A percentile compares a stretch with the other conserved stretches of the same genome.
Evolutionary conservation across 2,113 vertebrate genomes (phyloP).

Genomic region (Falcunculus frontatus): DNA sequence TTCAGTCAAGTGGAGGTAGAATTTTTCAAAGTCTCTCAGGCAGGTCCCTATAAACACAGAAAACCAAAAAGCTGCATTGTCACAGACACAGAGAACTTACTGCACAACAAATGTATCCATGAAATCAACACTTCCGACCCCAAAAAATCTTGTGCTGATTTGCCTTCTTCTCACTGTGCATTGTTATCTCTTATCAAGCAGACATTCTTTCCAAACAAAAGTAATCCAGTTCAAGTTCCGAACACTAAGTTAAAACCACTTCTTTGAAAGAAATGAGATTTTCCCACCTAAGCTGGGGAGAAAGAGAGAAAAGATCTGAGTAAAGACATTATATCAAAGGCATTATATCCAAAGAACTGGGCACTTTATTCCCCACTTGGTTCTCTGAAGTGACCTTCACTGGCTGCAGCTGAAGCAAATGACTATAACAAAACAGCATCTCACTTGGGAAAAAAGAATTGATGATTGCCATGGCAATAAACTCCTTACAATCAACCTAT

Average conservation of each 20-base stretch:
- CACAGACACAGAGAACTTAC: background rate
- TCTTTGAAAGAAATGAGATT: background rate
- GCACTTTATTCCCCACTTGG: background rate
- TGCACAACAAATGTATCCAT: accelerated
- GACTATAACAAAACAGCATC: background rate
- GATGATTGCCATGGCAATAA: background rate
- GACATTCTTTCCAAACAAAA: background rate
- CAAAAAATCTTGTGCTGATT: background rate
- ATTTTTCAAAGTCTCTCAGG: background rate
- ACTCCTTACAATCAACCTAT: background rate
- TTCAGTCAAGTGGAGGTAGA: background rate
- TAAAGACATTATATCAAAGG: background rate
- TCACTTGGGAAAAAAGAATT: background rate
- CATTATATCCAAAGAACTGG: background rate
- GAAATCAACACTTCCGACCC: background rate
- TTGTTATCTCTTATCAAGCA: background rate
- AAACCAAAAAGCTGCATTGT: background rate
- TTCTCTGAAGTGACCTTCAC: background rate
- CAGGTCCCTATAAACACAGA: background rate
- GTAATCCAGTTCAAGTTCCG: background rate
- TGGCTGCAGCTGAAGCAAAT: background rate
- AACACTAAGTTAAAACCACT: background rate
- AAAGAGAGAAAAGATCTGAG: background rate
- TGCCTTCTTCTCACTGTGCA: background rate
- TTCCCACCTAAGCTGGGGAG: background rate